Evolutionary conservation across 2,797 vertebrate species (phyloP), one percentile per base, ranked within the genome.

Genomic region (Gallinago nigripennis): DNA sequence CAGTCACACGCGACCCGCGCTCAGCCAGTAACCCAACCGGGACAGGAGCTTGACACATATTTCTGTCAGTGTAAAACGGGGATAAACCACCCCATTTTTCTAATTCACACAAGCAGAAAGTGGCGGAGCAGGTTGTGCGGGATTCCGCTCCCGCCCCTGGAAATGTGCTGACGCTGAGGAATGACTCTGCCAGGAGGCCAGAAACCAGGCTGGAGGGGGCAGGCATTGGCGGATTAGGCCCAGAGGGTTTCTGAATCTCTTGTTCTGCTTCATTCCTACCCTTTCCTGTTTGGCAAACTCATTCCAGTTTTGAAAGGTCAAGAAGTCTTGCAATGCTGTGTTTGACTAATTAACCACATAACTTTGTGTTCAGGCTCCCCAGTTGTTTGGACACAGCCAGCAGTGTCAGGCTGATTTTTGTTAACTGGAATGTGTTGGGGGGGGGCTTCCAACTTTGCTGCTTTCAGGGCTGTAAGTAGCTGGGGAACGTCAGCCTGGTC

Each of bases 291-390:
- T 66, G 76, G 71, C 65, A 96, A 94, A 89, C 89, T 83, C 87
- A 91, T 92, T 87, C 73, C 92, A 87, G 88, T 90, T 95, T 63
- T 69, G 82, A 94, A 72, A 95, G 86, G 93, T 94, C 93, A 92
- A 88, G 61, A 95, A 85, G 93, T 16, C 68, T 65, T 69, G 51
- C 71, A 84, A 88, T 65, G 50, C 82, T 86, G 16, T 80, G 82
- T 86, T 95, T 86, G 68, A 84, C 70, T 93, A 95, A 92, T 78
- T 77, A 82, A 84, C 60, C 66, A 65, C 65, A 46, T 79, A 91
- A 53, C 51, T 79, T 73, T 56, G 33, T 69, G 50, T 86, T 91
- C 51, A 86, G 60, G 63, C 58, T 54, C 35, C 63, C n/a, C 41
- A 48, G 0, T 41, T 81, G 79, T 86, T 93, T 90, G 53, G 53